Conservation (phyloP, 2,888 invertebrate species). For the Acronicta psi region DNA sequence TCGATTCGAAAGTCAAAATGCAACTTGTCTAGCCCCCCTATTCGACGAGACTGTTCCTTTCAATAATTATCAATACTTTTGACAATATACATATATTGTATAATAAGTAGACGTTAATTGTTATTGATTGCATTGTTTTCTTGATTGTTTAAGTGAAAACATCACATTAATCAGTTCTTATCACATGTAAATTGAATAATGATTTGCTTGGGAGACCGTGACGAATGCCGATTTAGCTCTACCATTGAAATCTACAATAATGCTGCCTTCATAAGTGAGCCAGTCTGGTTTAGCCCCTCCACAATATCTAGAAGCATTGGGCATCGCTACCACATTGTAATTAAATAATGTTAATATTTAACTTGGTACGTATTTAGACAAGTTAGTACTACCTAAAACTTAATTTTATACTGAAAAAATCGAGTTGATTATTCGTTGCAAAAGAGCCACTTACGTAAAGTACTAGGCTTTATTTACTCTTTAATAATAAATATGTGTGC, state of each 20-base stretch:
- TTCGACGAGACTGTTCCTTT: too few species aligned
- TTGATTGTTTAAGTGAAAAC: conserved; percentile 18
- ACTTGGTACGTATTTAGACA: conserved; percentile 27
- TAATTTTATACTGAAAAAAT: too few species aligned
- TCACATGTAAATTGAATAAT: conserved; percentile 35
- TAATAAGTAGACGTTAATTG: conserved; percentile 15
- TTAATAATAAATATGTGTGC: too few species aligned
- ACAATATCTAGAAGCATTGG: conserved; percentile 1
- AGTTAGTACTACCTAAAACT: too few species aligned
- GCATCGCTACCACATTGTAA: not conserved
- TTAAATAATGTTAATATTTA: conserved; percentile 16
- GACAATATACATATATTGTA: too few species aligned
- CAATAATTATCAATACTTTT: too few species aligned
- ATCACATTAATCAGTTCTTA: conserved; percentile 31
- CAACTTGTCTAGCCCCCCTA: too few species aligned
- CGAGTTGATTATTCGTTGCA: too few species aligned
- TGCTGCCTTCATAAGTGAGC: conserved; percentile 7
- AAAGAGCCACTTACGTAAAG: too few species aligned
- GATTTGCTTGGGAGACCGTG: conserved; percentile 29
- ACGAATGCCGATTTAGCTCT: conserved; percentile 30
- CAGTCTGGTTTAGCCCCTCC: conserved; percentile 6
- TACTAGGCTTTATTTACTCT: too few species aligned
- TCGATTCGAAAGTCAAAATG: too few species aligned
- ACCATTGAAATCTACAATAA: conserved; percentile 13
- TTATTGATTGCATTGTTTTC: conserved; percentile 11